phyloP scores from a whole-genome alignment of 2,888 invertebrate species.

The Stenchaetothrips biformis region DNA sequence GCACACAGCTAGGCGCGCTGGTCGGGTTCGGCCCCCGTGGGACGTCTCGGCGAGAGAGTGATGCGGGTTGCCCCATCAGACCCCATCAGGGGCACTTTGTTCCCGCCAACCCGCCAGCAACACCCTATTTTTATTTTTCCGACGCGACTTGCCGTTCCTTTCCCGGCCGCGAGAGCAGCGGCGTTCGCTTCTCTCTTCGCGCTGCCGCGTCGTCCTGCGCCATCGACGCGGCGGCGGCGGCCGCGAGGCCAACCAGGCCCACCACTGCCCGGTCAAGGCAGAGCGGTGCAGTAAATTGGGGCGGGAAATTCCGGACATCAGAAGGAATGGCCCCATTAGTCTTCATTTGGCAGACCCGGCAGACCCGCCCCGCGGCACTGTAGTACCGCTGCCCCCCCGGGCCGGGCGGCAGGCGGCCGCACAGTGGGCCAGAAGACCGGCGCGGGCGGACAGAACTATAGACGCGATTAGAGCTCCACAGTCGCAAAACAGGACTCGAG shows the following conservation, averaged over 20 bases:
- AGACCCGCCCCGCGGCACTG: not conserved
- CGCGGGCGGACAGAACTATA: no score
- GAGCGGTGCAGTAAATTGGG: conserved; percentile 13
- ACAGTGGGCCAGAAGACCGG: no score
- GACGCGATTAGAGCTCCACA: no score
- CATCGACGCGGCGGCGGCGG: not conserved
- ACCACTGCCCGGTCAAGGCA: not conserved
- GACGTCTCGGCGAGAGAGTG: not conserved
- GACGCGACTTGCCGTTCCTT: not conserved
- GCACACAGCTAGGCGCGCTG: no score
- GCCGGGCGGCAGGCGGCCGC: no score
- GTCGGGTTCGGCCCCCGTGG: not conserved
- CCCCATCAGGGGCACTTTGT: conserved; percentile 24
- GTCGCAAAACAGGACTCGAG: no score
- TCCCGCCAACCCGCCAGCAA: conserved; percentile 14
- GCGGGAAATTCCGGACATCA: conserved; percentile 11
- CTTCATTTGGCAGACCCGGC: conserved; percentile 16
- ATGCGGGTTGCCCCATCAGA: conserved; percentile 20
- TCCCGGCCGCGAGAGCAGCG: no score
- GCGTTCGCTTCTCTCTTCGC: no score
- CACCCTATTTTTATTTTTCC: conserved; percentile 24
- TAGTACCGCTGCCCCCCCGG: no score
- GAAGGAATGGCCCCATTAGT: conserved; percentile 22
- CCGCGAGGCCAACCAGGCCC: not conserved
- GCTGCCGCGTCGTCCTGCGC: not conserved